Conservation (phyloP, 2,797 vertebrate genomes). For the Heterohyrax brucei region DNA sequence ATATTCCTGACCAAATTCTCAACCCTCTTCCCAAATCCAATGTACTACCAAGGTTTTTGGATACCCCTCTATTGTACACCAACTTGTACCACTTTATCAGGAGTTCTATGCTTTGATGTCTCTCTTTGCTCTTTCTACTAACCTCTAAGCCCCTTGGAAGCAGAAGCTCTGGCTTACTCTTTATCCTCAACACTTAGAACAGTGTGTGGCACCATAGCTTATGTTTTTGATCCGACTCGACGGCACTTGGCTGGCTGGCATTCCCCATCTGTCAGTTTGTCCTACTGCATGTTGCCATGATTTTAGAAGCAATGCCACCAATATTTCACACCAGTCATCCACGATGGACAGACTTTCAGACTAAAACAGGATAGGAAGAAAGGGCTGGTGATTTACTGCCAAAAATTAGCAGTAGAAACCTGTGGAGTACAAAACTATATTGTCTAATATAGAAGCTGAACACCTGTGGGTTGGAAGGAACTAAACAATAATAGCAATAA, state of each 20-base stretch:
- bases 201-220: background rate
- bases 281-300: too few species aligned
- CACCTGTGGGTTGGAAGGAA: too few species aligned
- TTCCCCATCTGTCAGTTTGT: too few species aligned
- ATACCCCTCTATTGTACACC: background rate
- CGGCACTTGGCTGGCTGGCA: background rate
- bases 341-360: too few species aligned
- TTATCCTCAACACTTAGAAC: background rate
- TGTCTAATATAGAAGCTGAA: too few species aligned
- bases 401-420: too few species aligned
- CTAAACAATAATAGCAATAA: too few species aligned
- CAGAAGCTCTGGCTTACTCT: background rate
- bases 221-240: background rate
- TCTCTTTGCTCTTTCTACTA: background rate
- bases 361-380: too few species aligned
- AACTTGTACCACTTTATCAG: background rate
- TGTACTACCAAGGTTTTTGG: background rate
- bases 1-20: background rate
- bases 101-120: background rate
- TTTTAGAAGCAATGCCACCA: too few species aligned
- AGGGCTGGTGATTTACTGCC: too few species aligned
- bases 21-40: background rate
- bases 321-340: too few species aligned
- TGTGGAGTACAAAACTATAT: too few species aligned
- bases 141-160: background rate